phyloP scores from a whole-genome alignment of 1,140 invertebrate species.

The Aphaenogaster ashmeadi region DNA sequence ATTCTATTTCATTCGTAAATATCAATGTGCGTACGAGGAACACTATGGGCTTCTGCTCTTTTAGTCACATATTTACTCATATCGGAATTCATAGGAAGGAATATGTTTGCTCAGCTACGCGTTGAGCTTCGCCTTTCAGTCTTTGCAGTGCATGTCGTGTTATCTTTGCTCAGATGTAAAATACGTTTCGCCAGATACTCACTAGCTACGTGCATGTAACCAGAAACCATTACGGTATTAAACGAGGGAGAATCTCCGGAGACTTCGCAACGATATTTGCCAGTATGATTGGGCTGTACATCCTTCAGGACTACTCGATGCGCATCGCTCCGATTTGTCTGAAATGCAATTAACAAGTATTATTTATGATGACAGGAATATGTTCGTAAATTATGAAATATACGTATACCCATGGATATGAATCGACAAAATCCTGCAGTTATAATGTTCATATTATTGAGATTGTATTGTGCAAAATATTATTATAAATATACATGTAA shows the following conservation, averaged over 20 bases:
- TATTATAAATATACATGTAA: constrained; percentile 33
- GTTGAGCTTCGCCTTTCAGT: background rate
- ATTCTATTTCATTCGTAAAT: constrained; percentile 7
- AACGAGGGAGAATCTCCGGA: constrained; percentile 91
- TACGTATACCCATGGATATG: background rate
- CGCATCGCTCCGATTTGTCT: constrained; percentile 81
- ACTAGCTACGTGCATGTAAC: constrained; percentile 92
- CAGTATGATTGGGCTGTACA: constrained; percentile 89
- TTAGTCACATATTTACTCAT: constrained; percentile 7
- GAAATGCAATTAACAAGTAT: constrained; percentile 70
- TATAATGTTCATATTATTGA: constrained; percentile 23
- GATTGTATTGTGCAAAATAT: constrained; percentile 29
- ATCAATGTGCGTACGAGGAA: background rate
- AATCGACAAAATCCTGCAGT: constrained; percentile 40
- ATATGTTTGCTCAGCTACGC: constrained; percentile 32
- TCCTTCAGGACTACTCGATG: constrained; percentile 90
- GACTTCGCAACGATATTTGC: constrained; percentile 92
- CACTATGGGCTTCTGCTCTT: background rate
- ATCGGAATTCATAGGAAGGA: constrained; percentile 27
- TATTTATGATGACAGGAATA: background rate
- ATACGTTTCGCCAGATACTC: constrained; percentile 82
- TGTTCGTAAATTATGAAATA: background rate
- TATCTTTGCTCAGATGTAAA: constrained; percentile 37
- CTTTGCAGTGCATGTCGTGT: constrained; percentile 10
- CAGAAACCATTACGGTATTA: constrained; percentile 89